These are phyloP conservation scores for Porites australiensis DNA, from an alignment of 64 coral and sea anemone genomes.

Conservation along the genomic window DNA sequence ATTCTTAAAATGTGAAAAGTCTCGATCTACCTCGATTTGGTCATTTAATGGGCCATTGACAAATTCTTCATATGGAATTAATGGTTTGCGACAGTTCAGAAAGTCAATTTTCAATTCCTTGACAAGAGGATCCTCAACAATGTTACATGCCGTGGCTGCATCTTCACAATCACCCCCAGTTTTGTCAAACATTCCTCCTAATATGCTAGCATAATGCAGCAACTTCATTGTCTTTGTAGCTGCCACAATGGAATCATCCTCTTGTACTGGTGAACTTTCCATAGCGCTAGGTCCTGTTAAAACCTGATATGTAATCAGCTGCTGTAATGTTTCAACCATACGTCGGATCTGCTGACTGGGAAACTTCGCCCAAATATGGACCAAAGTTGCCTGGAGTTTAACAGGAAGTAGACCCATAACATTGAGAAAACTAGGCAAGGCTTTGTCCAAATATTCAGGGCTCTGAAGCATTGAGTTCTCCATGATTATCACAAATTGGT, in stretches of 20 bases:
- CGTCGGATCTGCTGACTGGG: constrained; percentile 65
- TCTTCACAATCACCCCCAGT: not conserved
- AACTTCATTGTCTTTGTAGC: constrained; percentile 86
- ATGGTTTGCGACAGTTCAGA: constrained; percentile 79
- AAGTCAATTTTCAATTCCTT: constrained; percentile 72
- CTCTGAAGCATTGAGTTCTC: constrained; percentile 96
- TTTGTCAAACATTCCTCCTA: constrained; percentile 68
- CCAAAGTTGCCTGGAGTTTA: constrained; percentile 78
- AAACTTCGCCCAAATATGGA: constrained; percentile 79
- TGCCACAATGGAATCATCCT: constrained; percentile 84
- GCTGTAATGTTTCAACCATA: constrained; percentile 96
- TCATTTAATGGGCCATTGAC: constrained; percentile 98
- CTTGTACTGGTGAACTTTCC: constrained; percentile 67
- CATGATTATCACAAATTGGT: constrained; percentile 93
- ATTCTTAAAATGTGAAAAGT: constrained; percentile 93
- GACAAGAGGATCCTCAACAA: constrained; percentile 63
- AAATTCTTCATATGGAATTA: constrained; percentile 90
- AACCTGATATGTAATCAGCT: constrained; percentile 92
- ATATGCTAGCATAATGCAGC: constrained; percentile 75
- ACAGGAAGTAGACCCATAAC: constrained; percentile 75
- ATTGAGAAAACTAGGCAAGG: constrained; percentile 92
- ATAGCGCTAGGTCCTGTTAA: constrained; percentile 80
- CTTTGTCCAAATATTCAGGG: constrained; percentile 93
- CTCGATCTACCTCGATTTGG: constrained; percentile 92
- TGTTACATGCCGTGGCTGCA: not conserved